Evolutionary conservation across 2,797 vertebrate species (phyloP), one percentile per base, ranked within the genome.

Genomic region (Otolemur crassicaudatus): DNA sequence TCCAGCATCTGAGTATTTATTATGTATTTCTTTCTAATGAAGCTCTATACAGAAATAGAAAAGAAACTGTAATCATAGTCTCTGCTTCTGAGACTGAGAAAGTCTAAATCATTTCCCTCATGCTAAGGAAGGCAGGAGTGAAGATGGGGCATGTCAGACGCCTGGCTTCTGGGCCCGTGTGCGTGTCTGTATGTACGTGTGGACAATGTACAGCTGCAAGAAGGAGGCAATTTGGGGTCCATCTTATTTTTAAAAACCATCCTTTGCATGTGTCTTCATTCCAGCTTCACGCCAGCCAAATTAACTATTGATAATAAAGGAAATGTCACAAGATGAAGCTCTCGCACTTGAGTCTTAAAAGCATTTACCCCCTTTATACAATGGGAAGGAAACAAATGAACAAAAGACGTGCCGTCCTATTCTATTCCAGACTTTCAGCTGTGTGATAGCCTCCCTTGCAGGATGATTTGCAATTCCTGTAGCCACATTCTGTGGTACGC

Each of bases 221-320:
- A 83, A 69, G 29, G 75, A 73, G 63, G 72, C 13, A 31, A 75
- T 65, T 43, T 43, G n/a, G 56, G 31, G 73, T 40, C 23, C 56
- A 86, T 19, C 76, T 49, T 89, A 81, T 65, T 61, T 83, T 61
- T 46, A 95, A 88, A 70, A 75, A 31, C 58, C 72, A 67, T 73
- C 56, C 84, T 96, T 90, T 76, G 49, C 8, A 73, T 5, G 60
- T 14, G 22, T 77, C 61, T 67, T 80, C 34, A 37, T 7, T 70
- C 49, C 49, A 53, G 49, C 49, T 53, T 53, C 49, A 53, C 16
- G 49, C 49, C 49, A 53, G 49, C 49, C 49, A 53, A 53, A 53
- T 53, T 53, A 53, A 53, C 49, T 53, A 53, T 53, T 53, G 49
- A 53, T 53, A 87, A 87, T 56, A 56, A 97, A 82, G 53, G 40